A percentile compares a stretch with the other conserved stretches of the same genome.
phyloP scores from a whole-genome alignment of 2,888 invertebrate species.

The Cerastis rubricosa region DNA sequence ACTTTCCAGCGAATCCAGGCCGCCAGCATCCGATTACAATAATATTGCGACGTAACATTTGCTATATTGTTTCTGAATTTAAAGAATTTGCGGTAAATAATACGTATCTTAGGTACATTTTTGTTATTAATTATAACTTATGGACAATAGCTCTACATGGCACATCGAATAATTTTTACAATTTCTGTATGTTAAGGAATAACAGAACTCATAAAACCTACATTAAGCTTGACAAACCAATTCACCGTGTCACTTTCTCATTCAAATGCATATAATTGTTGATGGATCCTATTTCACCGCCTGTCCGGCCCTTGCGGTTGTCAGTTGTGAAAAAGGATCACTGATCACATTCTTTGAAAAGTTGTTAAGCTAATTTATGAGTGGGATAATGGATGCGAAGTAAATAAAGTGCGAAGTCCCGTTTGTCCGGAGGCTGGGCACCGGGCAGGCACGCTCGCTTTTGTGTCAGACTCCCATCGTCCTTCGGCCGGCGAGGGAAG shows the following conservation, averaged over 20 bases:
- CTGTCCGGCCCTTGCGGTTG: constrained; percentile 61
- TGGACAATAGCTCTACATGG: neutral
- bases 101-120: neutral
- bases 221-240: neutral
- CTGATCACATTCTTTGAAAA: constrained; percentile 77
- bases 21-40: constrained; percentile 77
- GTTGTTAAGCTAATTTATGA: constrained; percentile 82
- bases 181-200: neutral
- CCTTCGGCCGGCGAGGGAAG: constrained; percentile 81
- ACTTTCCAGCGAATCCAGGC: constrained; percentile 72
- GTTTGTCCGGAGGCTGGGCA: constrained; percentile 76
- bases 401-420: constrained; percentile 78
- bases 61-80: constrained; percentile 59
- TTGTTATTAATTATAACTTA: neutral
- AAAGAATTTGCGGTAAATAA: constrained; percentile 56
- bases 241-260: constrained; percentile 19
- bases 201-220: neutral
- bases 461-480: constrained; percentile 76
- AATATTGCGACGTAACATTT: constrained; percentile 72
- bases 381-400: constrained; percentile 70
- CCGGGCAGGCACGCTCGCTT: constrained; percentile 77
- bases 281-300: constrained; percentile 40
- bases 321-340: constrained; percentile 74
- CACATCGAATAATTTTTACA: too few species aligned
- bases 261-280: constrained; percentile 24